Conservation (phyloP, 2,113 vertebrate species). For the Lutjanus erythropterus region DNA sequence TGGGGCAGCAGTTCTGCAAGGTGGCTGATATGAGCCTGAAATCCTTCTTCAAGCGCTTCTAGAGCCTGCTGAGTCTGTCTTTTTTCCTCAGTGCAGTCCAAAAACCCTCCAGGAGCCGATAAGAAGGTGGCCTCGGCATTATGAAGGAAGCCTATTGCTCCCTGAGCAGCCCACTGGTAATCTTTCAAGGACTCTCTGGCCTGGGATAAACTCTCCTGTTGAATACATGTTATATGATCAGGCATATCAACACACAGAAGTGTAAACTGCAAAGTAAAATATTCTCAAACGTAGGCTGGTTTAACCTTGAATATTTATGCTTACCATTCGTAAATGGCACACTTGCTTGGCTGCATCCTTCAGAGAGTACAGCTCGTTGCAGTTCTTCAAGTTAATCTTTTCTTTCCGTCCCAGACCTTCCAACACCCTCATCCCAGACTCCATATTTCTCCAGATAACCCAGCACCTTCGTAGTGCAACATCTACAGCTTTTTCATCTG, state of each 20-base stretch:
- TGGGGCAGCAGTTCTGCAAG: constrained; percentile 79
- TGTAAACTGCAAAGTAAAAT: background rate
- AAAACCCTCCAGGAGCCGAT: constrained; percentile 72
- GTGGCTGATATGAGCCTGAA: constrained; percentile 80
- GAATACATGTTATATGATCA: constrained; percentile 27
- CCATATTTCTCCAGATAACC: constrained; percentile 84
- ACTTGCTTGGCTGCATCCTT: constrained; percentile 76
- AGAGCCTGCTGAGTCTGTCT: constrained; percentile 64
- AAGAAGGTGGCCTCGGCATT: constrained; percentile 80
- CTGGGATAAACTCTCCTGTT: constrained; percentile 85
- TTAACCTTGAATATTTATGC: constrained; percentile 37
- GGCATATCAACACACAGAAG: background rate
- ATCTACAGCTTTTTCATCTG: constrained; percentile 82
- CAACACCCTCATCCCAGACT: constrained; percentile 82
- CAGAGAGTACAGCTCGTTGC: constrained; percentile 74
- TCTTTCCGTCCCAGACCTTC: constrained; percentile 71
- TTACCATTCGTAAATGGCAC: constrained; percentile 86
- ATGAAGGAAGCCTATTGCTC: constrained; percentile 75
- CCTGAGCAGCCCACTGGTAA: constrained; percentile 81
- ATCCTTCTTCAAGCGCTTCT: constrained; percentile 77
- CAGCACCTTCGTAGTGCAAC: constrained; percentile 81
- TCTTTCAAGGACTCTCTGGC: constrained; percentile 81
- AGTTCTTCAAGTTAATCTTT: constrained; percentile 52
- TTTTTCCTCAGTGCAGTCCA: constrained; percentile 73
- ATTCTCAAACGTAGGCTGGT: background rate